Evolutionary conservation across 2,797 vertebrate species (phyloP), one percentile per base, ranked within the genome.

Genomic region (Prionace glauca): DNA sequence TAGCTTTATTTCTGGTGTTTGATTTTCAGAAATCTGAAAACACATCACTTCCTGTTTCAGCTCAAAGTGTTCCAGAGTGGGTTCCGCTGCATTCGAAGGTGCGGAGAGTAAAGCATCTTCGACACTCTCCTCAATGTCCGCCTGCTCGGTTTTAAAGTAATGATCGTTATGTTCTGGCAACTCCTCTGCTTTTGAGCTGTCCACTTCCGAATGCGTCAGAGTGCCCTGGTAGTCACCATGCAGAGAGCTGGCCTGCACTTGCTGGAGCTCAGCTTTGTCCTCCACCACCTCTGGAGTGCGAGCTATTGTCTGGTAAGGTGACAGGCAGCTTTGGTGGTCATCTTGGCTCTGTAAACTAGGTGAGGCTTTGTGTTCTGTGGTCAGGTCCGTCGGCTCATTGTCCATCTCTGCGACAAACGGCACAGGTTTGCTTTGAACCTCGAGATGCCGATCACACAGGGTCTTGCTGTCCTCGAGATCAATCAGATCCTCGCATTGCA

Each of bases 401-500:
- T 20, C 50, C 93, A 18, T 50, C 3, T 74, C 93, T 20, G 69
- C 41, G 0, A 14, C 71, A 56, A 74, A 95, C 8, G 41, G 69
- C 12, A 50, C 7, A 24, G 93, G 71, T 22, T 95, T 74, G 41
- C 41, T 97, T 3, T 98, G 96, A 1, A 97, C 96, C 81, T 96
- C 97, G 79, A 98, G 96, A 56, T 97, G 96, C 71, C 97, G 96
- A 45, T 97, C 96, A 0, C 96, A 97, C 96, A 97, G 92, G 93
- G 96, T 96, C 0, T 96, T 97, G 95, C 96, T 97, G 65, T 97
- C 98, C 7, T 98, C 98, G 95, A 98, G 95, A 29, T 97, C 97
- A 1, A 98, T 97, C 95, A 98, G 97, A 95, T 97, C 97, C 96
- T 99, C 98, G 0, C 98, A 98, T 95, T 98, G 98, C 95, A 98